Percentiles rank a stretch among this genome's conserved stretches.
Evolutionary conservation across 2,888 invertebrate genomes (phyloP).

Genomic region (Agriopis leucophaearia): DNA sequence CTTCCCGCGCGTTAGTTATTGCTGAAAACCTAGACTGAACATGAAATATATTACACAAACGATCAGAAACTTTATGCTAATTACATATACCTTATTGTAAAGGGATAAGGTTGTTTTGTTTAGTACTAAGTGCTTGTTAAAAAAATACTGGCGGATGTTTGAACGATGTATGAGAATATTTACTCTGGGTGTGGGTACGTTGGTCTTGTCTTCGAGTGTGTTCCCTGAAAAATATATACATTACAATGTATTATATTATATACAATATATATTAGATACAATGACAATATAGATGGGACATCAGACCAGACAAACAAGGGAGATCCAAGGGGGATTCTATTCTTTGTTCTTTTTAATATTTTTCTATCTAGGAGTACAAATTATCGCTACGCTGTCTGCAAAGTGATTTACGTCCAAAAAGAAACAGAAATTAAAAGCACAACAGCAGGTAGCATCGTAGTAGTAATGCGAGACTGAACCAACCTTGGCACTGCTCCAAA

Average conservation of each 20-base stretch:
- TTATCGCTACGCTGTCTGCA: constrained; percentile 11
- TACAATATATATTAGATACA: too few species aligned
- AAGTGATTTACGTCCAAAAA: constrained; percentile 32
- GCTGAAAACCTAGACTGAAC: constrained; percentile 32
- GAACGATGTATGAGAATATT: too few species aligned
- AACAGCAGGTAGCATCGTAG: constrained; percentile 44
- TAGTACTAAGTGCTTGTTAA: too few species aligned
- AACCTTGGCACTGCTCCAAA: constrained; percentile 43
- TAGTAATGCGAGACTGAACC: constrained; percentile 28
- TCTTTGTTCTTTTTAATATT: background rate
- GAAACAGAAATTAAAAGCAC: constrained; percentile 40
- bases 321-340: too few species aligned
- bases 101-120: too few species aligned
- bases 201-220: too few species aligned
- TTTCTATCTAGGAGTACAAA: background rate
- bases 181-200: too few species aligned
- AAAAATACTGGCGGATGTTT: too few species aligned
- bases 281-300: too few species aligned
- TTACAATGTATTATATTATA: too few species aligned
- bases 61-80: background rate
- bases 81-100: background rate
- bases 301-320: too few species aligned
- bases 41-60: background rate
- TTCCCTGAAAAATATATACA: too few species aligned
- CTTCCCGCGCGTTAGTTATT: constrained; percentile 54